Conservation (phyloP, 2,888 invertebrate genomes). For the Caenorhabditis imperialis region DNA sequence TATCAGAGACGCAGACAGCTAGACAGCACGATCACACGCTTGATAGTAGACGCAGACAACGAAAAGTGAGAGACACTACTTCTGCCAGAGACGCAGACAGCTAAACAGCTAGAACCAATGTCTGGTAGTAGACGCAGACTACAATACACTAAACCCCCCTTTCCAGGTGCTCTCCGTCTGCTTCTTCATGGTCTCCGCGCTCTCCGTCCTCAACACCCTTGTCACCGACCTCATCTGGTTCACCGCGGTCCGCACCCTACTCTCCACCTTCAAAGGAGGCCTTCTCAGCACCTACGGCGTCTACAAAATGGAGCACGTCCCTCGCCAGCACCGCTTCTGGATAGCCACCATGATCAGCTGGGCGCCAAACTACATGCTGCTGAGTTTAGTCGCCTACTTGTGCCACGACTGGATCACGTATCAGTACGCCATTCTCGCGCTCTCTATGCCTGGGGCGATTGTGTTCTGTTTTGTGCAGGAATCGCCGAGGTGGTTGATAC, state of each 20-base stretch:
- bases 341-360: constrained; percentile 72
- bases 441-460: constrained; percentile 68
- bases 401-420: constrained; percentile 71
- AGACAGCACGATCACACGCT: too few relatives aligned
- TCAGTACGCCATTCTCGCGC: constrained; percentile 62
- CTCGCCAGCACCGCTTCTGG: constrained; percentile 73
- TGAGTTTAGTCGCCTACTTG: constrained; percentile 65
- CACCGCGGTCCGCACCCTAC: constrained; percentile 68
- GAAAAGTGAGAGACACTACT: too few relatives aligned
- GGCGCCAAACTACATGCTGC: constrained; percentile 74
- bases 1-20: too few relatives aligned
- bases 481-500: constrained; percentile 73
- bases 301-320: constrained; percentile 73
- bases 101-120: too few relatives aligned
- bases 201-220: constrained; percentile 39
- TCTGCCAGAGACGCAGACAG: neutral
- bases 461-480: constrained; percentile 72
- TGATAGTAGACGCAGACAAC: too few relatives aligned
- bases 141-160: neutral
- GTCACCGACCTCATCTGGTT: constrained; percentile 56
- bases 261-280: constrained; percentile 75
- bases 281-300: constrained; percentile 68
- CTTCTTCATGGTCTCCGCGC: constrained; percentile 47
- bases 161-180: constrained; percentile 53
- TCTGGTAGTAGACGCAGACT: too few relatives aligned